A percentile compares a stretch with the other conserved stretches of the same genome.
Conservation (phyloP, 2,797 vertebrate species). For the Ficedula albicollis region DNA sequence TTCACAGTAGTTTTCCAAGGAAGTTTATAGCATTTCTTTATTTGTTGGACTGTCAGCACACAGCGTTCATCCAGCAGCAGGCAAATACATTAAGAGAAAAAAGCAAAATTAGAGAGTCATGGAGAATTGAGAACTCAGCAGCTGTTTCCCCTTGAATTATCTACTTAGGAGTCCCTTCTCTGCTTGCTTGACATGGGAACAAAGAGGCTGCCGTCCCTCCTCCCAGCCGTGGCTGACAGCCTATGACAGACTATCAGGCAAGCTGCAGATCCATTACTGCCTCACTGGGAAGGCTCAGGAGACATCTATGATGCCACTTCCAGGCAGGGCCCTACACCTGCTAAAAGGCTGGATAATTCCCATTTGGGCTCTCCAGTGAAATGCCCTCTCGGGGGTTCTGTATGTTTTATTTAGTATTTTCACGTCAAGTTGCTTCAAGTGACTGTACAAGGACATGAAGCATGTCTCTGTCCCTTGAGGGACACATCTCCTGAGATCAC, state of each 20-base stretch:
- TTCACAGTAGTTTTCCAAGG: not conserved
- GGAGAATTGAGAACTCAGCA: slow-evolving; percentile 54
- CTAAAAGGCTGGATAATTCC: slow-evolving; percentile 51
- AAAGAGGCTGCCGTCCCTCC: slow-evolving; percentile 44
- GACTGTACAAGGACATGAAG: slow-evolving; percentile 40
- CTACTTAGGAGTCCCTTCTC: slow-evolving; percentile 41
- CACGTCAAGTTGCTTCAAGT: slow-evolving; percentile 27
- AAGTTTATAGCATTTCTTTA: not conserved
- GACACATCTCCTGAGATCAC: slow-evolving; percentile 26
- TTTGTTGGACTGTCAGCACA: not conserved
- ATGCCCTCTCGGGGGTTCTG: slow-evolving; percentile 29
- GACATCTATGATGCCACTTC: slow-evolving; percentile 43
- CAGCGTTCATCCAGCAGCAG: not conserved
- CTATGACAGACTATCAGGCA: slow-evolving; percentile 57
- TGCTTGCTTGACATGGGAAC: slow-evolving; percentile 36
- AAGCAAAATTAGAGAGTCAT: slow-evolving; percentile 28
- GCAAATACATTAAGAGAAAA: slow-evolving; percentile 7
- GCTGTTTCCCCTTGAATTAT: slow-evolving; percentile 59
- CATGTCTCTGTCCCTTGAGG: slow-evolving; percentile 41
- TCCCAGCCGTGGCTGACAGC: slow-evolving; percentile 54
- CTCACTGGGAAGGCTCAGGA: slow-evolving; percentile 42
- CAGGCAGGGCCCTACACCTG: slow-evolving; percentile 38
- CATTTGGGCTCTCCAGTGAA: not conserved
- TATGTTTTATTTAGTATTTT: slow-evolving; percentile 56
- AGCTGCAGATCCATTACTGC: slow-evolving; percentile 49